Base-by-base conservation (phyloP, 1,140 invertebrate genomes). In the Dinoponera quadriceps region DNA sequence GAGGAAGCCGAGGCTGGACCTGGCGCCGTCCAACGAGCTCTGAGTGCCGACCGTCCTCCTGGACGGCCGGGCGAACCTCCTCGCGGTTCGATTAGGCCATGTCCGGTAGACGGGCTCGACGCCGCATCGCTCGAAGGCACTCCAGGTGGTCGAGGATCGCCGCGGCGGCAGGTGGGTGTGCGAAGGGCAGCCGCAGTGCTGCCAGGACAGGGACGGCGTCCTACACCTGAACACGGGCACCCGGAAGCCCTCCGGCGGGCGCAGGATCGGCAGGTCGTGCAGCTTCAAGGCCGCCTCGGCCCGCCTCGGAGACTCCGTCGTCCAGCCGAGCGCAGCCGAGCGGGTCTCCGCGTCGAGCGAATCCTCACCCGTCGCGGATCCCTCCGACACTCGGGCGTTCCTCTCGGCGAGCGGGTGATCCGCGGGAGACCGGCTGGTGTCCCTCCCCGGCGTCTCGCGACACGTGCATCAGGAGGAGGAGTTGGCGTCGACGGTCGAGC, bases 401-500 rank as follows among this genome's bases (percentile, higher is more conserved):
- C 62, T 59, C 16, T 38, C 75, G 54, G 13, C 20, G 7, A 16
- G 25, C 29, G 20, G 5, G 33, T 54, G 44, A 7, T 80, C 51
- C 16, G 4, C 22, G 51, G 16, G 44, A 3, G n/a, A 22, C 38
- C 59, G 78, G 14, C 11, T 9, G 22, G 11, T n/a, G 55, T 25
- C 38, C 3, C 27, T 74, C n/a, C 82, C 82, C 63, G 83, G 44
- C 84, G 81, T 78, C 62, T 60, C 75, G 49, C 33, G 57, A 83
- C 60, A 85, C 88, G 82, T 89, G 85, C 90, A 94, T 94, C 93
- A 94, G 77, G 92, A 94, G 74, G 91, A 90, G 14, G 89, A 90
- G 0, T 86, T 89, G 1, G 88, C 59, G 9, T 93, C 92, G 0
- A 90, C 1, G 3, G 84, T 92, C 7, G 92, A 91, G 16, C 65